Evolutionary conservation across 2,797 vertebrate genomes (phyloP).

Genomic region (Syndactyla subalaris): DNA sequence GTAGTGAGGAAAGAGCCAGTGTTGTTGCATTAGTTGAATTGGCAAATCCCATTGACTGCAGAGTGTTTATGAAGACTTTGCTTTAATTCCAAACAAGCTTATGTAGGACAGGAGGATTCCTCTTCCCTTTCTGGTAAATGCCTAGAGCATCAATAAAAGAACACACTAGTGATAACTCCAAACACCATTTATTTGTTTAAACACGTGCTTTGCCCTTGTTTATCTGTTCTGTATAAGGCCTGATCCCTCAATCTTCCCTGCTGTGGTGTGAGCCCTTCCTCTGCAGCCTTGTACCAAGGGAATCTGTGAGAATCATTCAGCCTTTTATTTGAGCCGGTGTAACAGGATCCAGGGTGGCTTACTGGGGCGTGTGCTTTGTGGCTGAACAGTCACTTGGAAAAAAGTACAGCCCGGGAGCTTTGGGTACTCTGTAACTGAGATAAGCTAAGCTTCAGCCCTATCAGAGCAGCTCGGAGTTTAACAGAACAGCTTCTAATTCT

Average conservation of each 20-base stretch:
- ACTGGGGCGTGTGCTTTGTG: not conserved
- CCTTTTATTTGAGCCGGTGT: not conserved
- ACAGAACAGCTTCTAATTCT: constrained; percentile 17
- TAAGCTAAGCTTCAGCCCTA: not conserved
- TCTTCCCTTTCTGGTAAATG: not conserved
- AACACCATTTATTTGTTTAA: not conserved
- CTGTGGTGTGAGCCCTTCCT: not conserved
- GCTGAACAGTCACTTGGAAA: not conserved
- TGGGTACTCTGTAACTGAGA: not conserved
- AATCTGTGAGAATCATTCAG: not conserved
- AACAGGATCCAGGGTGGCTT: not conserved
- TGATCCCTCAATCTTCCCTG: not conserved
- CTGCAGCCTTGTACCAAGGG: not conserved
- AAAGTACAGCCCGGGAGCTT: not conserved
- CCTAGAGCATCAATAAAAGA: not conserved
- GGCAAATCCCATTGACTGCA: not conserved
- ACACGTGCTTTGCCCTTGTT: not conserved
- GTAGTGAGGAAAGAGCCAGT: not conserved
- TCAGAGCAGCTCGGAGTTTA: not conserved
- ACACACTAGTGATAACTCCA: not conserved
- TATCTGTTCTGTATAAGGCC: not conserved
- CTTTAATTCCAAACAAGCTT: not conserved
- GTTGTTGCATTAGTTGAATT: not conserved
- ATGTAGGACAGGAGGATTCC: not conserved
- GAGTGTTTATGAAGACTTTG: not conserved